Conservation (phyloP, 2,113 vertebrate species). For the Python bivittatus region DNA sequence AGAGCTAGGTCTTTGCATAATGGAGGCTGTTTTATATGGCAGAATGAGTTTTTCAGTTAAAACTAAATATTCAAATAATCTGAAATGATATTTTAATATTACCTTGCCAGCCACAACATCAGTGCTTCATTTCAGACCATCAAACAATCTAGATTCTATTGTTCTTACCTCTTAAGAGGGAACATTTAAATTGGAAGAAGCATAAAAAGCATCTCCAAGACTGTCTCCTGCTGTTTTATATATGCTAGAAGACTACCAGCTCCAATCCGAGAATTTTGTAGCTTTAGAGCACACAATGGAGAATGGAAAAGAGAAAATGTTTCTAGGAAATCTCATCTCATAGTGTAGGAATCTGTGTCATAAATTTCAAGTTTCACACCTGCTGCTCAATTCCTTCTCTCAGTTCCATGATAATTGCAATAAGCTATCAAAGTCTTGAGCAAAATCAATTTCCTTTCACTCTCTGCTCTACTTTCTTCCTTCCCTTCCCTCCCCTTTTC, state of each 20-base stretch:
- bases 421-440: not conserved
- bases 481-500: not conserved
- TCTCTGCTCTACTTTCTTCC: not conserved
- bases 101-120: not conserved
- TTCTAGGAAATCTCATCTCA: not conserved
- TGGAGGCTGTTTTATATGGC: not conserved
- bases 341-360: not conserved
- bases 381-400: not conserved
- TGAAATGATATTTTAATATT: not conserved
- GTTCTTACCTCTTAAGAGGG: not conserved
- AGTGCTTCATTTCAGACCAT: not conserved
- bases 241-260: not conserved
- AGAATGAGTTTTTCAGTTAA: not conserved
- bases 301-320: not conserved
- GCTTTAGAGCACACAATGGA: not conserved
- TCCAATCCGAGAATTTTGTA: not conserved
- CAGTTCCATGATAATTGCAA: not conserved
- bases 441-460: not conserved
- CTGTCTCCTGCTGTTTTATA: not conserved
- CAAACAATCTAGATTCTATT: not conserved
- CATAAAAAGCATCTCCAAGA: not conserved
- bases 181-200: not conserved
- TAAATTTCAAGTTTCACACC: not conserved
- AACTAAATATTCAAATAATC: not conserved
- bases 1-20: not conserved